These are phyloP conservation scores for Malurus splendens DNA, from an alignment of 2,797 vertebrate genomes.

Conservation along the genomic window DNA sequence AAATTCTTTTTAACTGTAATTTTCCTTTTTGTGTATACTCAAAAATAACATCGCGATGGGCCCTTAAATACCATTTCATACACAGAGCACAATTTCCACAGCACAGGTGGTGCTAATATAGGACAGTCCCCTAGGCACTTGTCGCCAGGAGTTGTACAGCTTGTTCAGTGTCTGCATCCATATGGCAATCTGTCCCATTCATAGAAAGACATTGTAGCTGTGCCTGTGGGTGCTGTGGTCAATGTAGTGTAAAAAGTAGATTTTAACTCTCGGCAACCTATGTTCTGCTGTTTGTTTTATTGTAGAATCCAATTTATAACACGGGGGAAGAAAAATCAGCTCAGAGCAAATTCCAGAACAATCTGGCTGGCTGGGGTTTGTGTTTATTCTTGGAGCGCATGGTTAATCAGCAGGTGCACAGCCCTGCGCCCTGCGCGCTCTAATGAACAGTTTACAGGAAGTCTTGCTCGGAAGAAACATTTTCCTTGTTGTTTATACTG, in stretches of 20 bases:
- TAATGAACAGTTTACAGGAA: conserved; percentile 52
- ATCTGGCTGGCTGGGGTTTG: conserved; percentile 27
- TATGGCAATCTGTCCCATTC: conserved; percentile 86
- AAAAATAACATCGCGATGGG: conserved; percentile 64
- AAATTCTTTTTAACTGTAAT: conserved; percentile 65
- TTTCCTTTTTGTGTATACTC: conserved; percentile 65
- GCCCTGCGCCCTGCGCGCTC: conserved; percentile 57
- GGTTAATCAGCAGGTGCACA: conserved; percentile 42
- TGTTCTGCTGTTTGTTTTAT: conserved; percentile 70
- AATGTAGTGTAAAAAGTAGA: conserved; percentile 70
- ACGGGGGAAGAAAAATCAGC: neutral
- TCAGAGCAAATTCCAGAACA: conserved; percentile 40
- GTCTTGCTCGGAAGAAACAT: conserved; percentile 30
- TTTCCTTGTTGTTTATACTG: conserved; percentile 42
- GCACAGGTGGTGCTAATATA: conserved; percentile 90
- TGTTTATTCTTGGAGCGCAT: conserved; percentile 45
- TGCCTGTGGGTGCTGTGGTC: conserved; percentile 72
- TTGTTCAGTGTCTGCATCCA: conserved; percentile 87
- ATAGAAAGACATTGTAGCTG: conserved; percentile 72
- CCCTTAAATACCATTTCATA: conserved; percentile 66
- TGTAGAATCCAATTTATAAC: conserved; percentile 62
- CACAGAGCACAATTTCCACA: conserved; percentile 67
- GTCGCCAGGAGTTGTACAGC: conserved; percentile 86
- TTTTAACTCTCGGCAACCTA: conserved; percentile 66
- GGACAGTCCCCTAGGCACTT: conserved; percentile 91